Conservation (phyloP, 2,888 invertebrate genomes). For the Cataglyphis rosenhaueri region DNA sequence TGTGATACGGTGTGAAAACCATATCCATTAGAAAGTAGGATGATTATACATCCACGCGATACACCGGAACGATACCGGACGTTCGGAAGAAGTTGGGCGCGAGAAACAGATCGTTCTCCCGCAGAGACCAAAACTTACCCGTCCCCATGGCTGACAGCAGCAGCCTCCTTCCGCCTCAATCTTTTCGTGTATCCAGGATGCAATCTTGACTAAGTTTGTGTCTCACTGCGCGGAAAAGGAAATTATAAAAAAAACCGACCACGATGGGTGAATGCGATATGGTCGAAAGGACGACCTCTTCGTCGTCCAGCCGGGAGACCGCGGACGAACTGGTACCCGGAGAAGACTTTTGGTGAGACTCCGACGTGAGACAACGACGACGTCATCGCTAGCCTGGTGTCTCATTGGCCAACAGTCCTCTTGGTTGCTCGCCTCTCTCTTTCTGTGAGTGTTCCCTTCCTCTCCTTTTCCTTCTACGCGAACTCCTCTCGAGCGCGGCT, state of each 20-base stretch:
- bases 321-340: constrained; percentile 83
- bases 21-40: constrained; percentile 14
- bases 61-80: constrained; percentile 1
- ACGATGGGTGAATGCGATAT: constrained; percentile 39
- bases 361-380: constrained; percentile 79
- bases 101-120: constrained; percentile 23
- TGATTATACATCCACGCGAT: not conserved
- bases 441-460: constrained; percentile 63
- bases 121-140: constrained; percentile 78
- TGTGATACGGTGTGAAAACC: constrained; percentile 25
- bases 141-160: constrained; percentile 82
- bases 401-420: constrained; percentile 80
- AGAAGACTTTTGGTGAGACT: constrained; percentile 81
- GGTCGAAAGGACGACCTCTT: constrained; percentile 67
- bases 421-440: constrained; percentile 68
- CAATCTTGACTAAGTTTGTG: constrained; percentile 73
- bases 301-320: constrained; percentile 84
- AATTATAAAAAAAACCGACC: constrained; percentile 54
- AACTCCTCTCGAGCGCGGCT: constrained; percentile 62
- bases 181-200: constrained; percentile 75
- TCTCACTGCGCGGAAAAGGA: constrained; percentile 68
- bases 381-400: constrained; percentile 79
- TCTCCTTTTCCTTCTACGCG: constrained; percentile 71
- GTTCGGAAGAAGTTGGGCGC: not conserved
- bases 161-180: constrained; percentile 80